Percentiles rank a stretch among this genome's conserved stretches.
Evolutionary conservation across 2,797 vertebrate genomes (phyloP).

Genomic region (Botia kubotai): DNA sequence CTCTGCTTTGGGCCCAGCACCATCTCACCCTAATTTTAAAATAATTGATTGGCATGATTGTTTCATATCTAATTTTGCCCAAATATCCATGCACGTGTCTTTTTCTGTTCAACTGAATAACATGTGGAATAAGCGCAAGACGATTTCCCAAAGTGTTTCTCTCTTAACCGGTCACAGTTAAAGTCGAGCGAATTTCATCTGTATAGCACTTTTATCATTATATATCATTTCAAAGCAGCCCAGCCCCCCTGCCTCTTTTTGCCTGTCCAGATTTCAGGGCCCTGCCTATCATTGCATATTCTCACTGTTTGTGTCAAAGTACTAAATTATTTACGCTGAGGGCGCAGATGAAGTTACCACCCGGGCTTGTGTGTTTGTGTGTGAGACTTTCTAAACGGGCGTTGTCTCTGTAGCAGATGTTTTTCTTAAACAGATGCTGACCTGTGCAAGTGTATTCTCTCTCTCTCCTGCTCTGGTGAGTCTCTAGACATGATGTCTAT

Average conservation of each 20-base stretch:
- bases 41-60: background rate
- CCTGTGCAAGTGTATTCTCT: conserved; percentile 44
- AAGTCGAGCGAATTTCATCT: background rate
- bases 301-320: conserved; percentile 45
- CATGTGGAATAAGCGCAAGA: background rate
- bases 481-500: conserved; percentile 23
- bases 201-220: background rate
- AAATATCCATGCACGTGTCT: background rate
- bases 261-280: background rate
- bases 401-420: conserved; percentile 33
- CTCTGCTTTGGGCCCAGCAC: background rate
- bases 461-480: background rate
- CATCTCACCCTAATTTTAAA: background rate
- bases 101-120: background rate
- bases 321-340: conserved; percentile 70
- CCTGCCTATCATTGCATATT: conserved; percentile 32
- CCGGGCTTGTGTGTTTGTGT: conserved; percentile 21
- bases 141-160: background rate
- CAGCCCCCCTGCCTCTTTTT: background rate
- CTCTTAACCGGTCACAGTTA: background rate
- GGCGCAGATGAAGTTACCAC: conserved; percentile 63
- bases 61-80: background rate
- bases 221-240: background rate
- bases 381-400: conserved; percentile 3
- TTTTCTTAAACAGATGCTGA: conserved; percentile 60